Evolutionary conservation across 1,140 invertebrate species (phyloP).

Genomic region (Akabosia matsudoensis): DNA sequence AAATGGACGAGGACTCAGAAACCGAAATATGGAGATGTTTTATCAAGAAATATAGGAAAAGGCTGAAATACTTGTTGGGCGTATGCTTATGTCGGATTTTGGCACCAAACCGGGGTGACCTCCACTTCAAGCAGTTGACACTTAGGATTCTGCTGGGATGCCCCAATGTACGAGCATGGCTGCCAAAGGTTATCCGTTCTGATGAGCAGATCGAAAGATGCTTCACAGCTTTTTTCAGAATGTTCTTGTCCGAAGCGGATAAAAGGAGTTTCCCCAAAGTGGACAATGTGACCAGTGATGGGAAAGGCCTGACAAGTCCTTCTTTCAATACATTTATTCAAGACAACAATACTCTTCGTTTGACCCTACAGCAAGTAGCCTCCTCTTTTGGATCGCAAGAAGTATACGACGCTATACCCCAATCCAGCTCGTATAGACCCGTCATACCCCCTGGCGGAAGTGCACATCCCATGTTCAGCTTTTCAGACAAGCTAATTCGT

Average conservation of each 20-base stretch:
- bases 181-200: conserved; percentile 39
- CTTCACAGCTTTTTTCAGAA: conserved; percentile 42
- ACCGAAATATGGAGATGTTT: conserved; percentile 39
- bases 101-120: conserved; percentile 32
- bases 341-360: neutral
- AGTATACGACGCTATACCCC: no score
- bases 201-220: conserved; percentile 42
- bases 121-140: conserved; percentile 37
- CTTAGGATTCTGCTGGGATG: conserved; percentile 27
- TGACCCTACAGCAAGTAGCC: neutral
- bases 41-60: conserved; percentile 39
- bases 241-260: conserved; percentile 36
- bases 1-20: conserved; percentile 37
- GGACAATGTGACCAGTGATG: neutral
- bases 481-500: conserved; percentile 26
- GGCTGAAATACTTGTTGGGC: conserved; percentile 36
- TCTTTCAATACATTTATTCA: neutral
- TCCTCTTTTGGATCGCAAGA: no score
- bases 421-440: no score
- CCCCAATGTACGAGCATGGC: conserved; percentile 33
- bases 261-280: conserved; percentile 21
- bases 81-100: conserved; percentile 41
- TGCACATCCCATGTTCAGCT: neutral
- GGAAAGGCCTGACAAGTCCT: neutral
- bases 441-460: no score